A percentile compares a stretch with the other conserved stretches of the same genome.
phyloP scores from a whole-genome alignment of 1,140 invertebrate genomes.

The Chelonus insularis region DNA sequence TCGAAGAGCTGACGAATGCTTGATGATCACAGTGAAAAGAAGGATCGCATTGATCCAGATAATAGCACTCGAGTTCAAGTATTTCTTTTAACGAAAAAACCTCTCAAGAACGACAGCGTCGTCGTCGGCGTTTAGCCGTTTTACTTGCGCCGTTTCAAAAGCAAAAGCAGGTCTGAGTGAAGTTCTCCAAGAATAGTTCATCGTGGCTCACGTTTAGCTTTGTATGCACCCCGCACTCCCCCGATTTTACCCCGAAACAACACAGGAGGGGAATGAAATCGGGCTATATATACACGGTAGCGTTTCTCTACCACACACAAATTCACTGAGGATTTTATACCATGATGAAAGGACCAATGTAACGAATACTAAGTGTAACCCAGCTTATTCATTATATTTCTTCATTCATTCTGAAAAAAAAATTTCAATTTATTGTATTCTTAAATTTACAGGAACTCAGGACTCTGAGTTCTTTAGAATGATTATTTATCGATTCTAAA shows the following conservation, averaged over 20 bases:
- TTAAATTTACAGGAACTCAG: too few relatives aligned
- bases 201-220: conserved; percentile 16
- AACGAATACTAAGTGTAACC: not conserved
- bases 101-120: conserved; percentile 27
- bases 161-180: conserved; percentile 52
- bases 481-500: too few relatives aligned
- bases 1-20: not conserved
- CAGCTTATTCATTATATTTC: conserved; percentile 11
- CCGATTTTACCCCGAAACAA: conserved; percentile 16
- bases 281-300: conserved; percentile 25
- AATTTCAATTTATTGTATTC: not conserved
- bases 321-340: conserved; percentile 1
- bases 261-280: conserved; percentile 18
- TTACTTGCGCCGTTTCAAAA: conserved; percentile 43
- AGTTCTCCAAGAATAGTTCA: conserved; percentile 60
- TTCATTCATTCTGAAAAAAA: not conserved
- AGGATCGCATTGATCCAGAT: not conserved
- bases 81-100: not conserved
- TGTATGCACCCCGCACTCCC: conserved; percentile 16
- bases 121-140: conserved; percentile 13
- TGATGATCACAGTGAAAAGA: not conserved
- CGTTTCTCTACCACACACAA: conserved; percentile 19
- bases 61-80: conserved; percentile 2
- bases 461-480: too few relatives aligned
- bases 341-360: conserved; percentile 8